Conservation (phyloP, 35 echinoderm and acorn worm species). For the Anneissia japonica region DNA sequence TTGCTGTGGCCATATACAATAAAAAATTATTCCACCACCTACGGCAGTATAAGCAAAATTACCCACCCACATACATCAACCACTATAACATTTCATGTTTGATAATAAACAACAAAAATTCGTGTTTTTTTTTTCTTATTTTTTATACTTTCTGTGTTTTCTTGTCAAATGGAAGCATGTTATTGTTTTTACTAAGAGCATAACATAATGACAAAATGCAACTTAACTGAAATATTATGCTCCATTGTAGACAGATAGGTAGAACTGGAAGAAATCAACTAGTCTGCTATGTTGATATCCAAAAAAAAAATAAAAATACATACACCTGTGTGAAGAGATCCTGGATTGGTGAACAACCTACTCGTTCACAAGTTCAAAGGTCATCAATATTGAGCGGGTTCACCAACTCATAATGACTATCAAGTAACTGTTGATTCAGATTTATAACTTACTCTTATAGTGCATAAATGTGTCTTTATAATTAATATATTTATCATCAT, state of each 20-base stretch:
- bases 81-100: neutral
- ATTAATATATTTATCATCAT: no score
- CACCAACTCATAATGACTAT: neutral
- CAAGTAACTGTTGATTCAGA: neutral
- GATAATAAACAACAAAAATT: neutral
- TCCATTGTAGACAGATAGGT: neutral
- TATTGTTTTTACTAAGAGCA: neutral
- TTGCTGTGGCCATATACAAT: neutral
- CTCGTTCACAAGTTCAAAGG: neutral
- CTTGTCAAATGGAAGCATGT: neutral
- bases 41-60: neutral
- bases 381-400: neutral
- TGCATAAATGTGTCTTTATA: no score
- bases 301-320: neutral
- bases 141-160: neutral
- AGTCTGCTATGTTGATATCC: neutral
- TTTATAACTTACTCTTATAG: neutral
- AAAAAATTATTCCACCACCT: neutral
- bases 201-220: neutral
- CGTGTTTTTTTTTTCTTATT: neutral
- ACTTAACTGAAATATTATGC: neutral
- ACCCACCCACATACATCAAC: neutral
- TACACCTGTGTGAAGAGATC: neutral
- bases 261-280: neutral
- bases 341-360: neutral